Base-by-base conservation (phyloP, 2,888 invertebrate species). In the Celastrina argiolus region DNA sequence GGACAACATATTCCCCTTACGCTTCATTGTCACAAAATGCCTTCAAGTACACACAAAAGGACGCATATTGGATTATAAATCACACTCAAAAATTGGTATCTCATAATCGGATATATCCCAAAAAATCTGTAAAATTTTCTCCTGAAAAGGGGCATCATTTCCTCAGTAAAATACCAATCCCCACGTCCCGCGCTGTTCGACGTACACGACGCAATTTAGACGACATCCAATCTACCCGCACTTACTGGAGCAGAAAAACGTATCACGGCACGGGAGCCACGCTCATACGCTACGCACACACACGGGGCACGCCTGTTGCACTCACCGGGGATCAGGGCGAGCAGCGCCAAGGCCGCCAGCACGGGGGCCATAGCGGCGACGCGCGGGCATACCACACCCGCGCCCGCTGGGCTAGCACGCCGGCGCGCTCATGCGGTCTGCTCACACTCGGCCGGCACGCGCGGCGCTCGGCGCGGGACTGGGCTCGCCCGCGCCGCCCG, bases 321-420 rank as follows among this genome's bases (percentile, higher is more conserved):
- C 90, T 90, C 88, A 90, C 90, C 90, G 84, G 90, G 87, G 78
- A 90, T 82, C 78, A 89, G 81, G 81, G 86, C 84, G 79, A 89
- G 81, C 79, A 90, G 85, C 83, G 86, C 87, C 83, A 87, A 77
- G 84, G 87, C 88, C 86, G 79, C 84, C 83, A 88, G 77, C 79
- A 89, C 74, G 77, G 83, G 82, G 87, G 83, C 87, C 89, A 88
- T 89, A 81, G 81, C 87, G 81, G 85, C 82, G 82, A 81, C 84
- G 89, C 89, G 89, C 89, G 89, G 89, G 88, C 89, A 88, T 88
- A 88, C 86, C 88, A 87, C 89, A 87, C 88, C 87, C 88, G 89
- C 88, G 88, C 88, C 82, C 86, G 85, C 85, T 83, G 87, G 88
- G 88, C 88, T 88, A 89, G 86, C 88, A 88, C 86, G 82, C 82